phyloP scores from a whole-genome alignment of 2,113 vertebrate species.

The Himantopus leucocephalus region DNA sequence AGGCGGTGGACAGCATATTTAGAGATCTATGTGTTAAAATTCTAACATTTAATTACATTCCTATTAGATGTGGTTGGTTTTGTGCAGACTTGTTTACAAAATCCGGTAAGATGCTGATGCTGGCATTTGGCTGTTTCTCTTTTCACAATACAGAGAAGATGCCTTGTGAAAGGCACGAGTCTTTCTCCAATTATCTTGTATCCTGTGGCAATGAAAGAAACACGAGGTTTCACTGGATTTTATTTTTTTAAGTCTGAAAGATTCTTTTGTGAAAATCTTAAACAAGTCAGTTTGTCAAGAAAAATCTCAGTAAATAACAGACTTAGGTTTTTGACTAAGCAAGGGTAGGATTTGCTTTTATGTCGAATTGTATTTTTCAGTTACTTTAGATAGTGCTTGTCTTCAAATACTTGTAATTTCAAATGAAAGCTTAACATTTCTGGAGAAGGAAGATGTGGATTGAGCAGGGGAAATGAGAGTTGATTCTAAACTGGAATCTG shows the following conservation, averaged over 20 bases:
- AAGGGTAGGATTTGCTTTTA: neutral
- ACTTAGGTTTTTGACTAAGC: neutral
- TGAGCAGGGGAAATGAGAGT: neutral
- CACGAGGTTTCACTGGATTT: neutral
- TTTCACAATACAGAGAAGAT: slow-evolving; percentile 3
- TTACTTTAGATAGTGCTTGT: neutral
- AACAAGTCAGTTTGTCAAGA: neutral
- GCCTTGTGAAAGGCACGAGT: slow-evolving; percentile 63
- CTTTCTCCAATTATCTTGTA: neutral
- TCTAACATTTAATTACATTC: fast-evolving
- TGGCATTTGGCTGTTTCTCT: slow-evolving; percentile 41
- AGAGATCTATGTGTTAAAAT: neutral
- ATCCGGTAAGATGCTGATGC: slow-evolving; percentile 22
- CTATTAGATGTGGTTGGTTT: neutral
- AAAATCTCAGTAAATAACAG: neutral
- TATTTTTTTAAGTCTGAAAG: neutral
- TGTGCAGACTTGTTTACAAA: neutral
- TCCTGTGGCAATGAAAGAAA: neutral
- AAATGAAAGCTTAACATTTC: neutral
- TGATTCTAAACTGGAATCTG: neutral
- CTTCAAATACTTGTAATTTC: neutral
- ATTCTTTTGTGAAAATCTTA: neutral
- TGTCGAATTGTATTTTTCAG: neutral
- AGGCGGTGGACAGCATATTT: neutral
- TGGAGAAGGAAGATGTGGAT: neutral